Base-by-base conservation (phyloP, 2,888 invertebrate genomes). In the Ceraclea dissimilis region DNA sequence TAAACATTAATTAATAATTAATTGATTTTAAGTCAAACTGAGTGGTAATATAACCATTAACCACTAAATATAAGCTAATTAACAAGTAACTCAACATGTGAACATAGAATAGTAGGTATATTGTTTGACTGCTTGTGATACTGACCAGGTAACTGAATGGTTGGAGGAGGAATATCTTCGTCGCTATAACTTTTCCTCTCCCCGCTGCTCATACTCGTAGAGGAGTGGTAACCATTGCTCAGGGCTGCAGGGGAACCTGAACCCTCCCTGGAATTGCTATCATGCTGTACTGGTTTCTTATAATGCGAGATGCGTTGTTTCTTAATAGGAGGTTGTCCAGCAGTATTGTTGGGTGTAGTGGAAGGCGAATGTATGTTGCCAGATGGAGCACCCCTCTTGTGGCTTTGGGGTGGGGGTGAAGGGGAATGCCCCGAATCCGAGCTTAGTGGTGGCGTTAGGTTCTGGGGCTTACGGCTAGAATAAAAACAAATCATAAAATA, bases 261-360 rank as follows among this genome's bases (percentile, higher is more conserved):
- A 26, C 62, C 58, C 58, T 63, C 65, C 59, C 59, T 53, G 48
- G 44, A 43, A 44, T 47, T 48, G 49, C 34, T 18, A 16, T 59
- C 56, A 11, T 54, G 59, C 31, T 51, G 49, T 5, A 10, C 20
- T 2, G 79, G 81, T 66, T 86, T 85, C 64, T 80, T 83, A 70
- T 86, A 90, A 75, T 88, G 88, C 69, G 93, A 92, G 71, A 94
- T 91, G 69, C 94, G 85, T 70, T 84, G 89, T 73, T 88, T 88
- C 76, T 94, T 93, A 58, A 78, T 79, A 34, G 74, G 80, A 66
- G 71, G 76, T 34, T 63, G 72, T 86, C 86, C 47, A 49, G 21
- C 6, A 52, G 19, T n/a, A 82, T 68, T 84, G 76, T 67, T 82
- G 63, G 85, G 83, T 65, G 84, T 83, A 63, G 84, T 80, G 61